Evolutionary conservation across 2,113 vertebrate genomes (phyloP).

Genomic region (Oryctolagus cuniculus): mOryCun1.1 NC_091442.1:61167001-61167500

Average conservation of each 20-base stretch:
- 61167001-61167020: not conserved
- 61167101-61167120: not conserved
- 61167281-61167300: not conserved
- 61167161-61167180: not conserved
- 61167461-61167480: not conserved
- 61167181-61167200: not conserved
- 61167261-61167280: not conserved
- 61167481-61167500: not conserved
- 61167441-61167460: not conserved
- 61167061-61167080: not conserved
- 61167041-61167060: not conserved
- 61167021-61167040: not conserved
- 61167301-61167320: not conserved
- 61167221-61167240: not conserved
- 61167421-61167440: not conserved
- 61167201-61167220: constrained; percentile 12
- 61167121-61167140: not conserved
- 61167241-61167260: not conserved
- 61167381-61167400: not conserved
- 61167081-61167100: not conserved
- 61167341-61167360: not conserved
- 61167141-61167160: not conserved
- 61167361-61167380: not conserved
- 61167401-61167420: not conserved
- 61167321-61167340: not conserved